Evolutionary conservation across 1,140 invertebrate genomes (phyloP), one percentile per base, ranked within the genome.

Genomic region (Lycorma delicatula): DNA sequence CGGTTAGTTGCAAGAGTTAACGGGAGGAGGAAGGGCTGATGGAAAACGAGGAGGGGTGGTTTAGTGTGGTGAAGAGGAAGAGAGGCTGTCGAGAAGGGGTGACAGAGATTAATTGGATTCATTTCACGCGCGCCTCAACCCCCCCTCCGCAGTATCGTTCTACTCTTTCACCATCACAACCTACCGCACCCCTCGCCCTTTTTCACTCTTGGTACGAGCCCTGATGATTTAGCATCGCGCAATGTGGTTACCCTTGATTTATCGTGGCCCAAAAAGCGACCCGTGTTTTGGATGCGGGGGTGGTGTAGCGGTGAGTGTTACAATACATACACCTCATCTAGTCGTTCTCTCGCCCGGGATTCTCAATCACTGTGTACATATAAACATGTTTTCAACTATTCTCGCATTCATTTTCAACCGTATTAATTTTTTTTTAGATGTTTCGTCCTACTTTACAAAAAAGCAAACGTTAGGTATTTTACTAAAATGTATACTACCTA

Each of bases 61-160:
- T 25, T 28, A 44, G 41, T 25, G 16, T 11, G 22, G 1, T 7
- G 41, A 36, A 9, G 22, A 36, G 26, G 9, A 20, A 13, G 3
- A 22, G 16, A 23, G 20, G 18, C 25, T n/a, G 41, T 16, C 11
- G 44, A 23, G 41, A 18, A 27, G 29, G 54, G 54, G 18, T 48
- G 54, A 56, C 54, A 56, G 38, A 56, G 54, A 56, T 56, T 56
- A 56, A 56, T 56, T 56, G 54, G 54, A 56, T 56, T 56, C 54
- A 56, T 56, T 56, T 56, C 54, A 56, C 54, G 54, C 54, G 38
- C 47, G 36, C 38, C 38, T 47, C 34, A 36, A 13, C 46, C 54
- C 41, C 54, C 44, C 25, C 46, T 28, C 44, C 34, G n/a, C n/a
- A n/a, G n/a, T n/a, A n/a, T n/a, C n/a, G n/a, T n/a, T n/a, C n/a